Evolutionary conservation across 2,888 invertebrate genomes (phyloP).

Genomic region (Torymus auratus): DNA sequence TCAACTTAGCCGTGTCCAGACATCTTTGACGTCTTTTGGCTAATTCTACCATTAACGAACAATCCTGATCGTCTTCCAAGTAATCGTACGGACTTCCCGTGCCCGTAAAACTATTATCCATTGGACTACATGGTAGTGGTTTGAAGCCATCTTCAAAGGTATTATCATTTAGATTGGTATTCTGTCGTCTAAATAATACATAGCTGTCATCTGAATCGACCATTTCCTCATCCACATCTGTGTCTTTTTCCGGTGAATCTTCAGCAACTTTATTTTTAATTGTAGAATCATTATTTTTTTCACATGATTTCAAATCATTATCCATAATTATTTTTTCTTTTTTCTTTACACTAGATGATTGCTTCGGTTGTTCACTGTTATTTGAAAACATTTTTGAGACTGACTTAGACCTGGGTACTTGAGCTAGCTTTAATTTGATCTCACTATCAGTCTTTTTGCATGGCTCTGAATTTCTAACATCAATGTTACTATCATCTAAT

Average conservation of each 20-base stretch:
- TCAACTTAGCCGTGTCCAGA: slow-evolving; percentile 69
- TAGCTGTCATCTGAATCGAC: no score
- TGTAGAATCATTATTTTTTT: not conserved
- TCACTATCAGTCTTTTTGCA: slow-evolving; percentile 46
- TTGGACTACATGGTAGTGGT: not conserved
- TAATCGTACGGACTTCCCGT: not conserved
- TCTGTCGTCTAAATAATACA: no score
- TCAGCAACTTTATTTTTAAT: no score
- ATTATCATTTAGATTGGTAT: not conserved
- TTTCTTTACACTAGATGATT: not conserved
- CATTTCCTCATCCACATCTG: no score
- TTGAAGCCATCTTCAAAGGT: not conserved
- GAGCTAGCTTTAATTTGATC: slow-evolving; percentile 19
- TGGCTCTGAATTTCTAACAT: slow-evolving; percentile 54
- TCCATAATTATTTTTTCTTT: slow-evolving; percentile 3
- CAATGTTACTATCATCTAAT: slow-evolving; percentile 58
- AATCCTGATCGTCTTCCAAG: slow-evolving; percentile 36
- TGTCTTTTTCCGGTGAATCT: no score
- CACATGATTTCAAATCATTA: slow-evolving; percentile 1
- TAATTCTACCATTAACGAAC: slow-evolving; percentile 65
- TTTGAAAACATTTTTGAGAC: slow-evolving; percentile 20
- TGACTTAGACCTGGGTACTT: slow-evolving; percentile 53
- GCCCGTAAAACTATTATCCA: not conserved
- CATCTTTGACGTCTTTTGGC: slow-evolving; percentile 69
- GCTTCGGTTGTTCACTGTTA: not conserved